Base-by-base conservation (phyloP, 2,888 invertebrate species). In the Troglohyphantes excavatus region DNA sequence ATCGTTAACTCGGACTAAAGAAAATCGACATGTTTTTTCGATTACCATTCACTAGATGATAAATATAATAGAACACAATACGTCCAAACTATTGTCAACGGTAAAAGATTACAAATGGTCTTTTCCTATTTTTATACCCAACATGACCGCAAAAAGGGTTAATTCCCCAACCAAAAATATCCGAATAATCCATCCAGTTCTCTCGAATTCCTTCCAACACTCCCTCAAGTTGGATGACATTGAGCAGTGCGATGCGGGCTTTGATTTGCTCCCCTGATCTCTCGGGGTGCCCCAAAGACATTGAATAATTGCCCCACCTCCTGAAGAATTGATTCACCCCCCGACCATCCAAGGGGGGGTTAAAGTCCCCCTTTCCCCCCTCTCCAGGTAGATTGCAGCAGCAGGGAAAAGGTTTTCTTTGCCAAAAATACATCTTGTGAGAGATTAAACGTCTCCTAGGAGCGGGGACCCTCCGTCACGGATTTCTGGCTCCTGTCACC, bases 401-500 rank as follows among this genome's bases (percentile, higher is more conserved):
- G n/a, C 59, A 70, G 67, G 65, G 81, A 78, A 76, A 87, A 79
- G 81, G 73, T 88, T 88, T 88, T 81, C 81, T 88, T 88, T 81
- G 81, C 88, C 82, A 82, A 82, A 88, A 88, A 88, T 88, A 88
- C 88, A 88, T 88, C 88, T 88, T 76, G 75, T 26, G 68, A 82
- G 82, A 53, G 53, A 88, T 88, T 88, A 88, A 82, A 82, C 68
- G 88, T 88, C 88, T 88, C 75, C 75, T 43, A 75, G 76, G 82
- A 75, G 75, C 88, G 82, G 53, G 82, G 73, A 88, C 82, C 81
- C 82, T 88, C 46, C 82, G 88, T 88, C 88, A 88, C 88, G 88
- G 88, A 88, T 88, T 82, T 88, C 88, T 82, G 68, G 75, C 82
- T 88, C 82, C 68, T 88, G 88, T 88, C 88, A 88, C 88, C 88